Evolutionary conservation across 1,140 invertebrate species (phyloP).

Genomic region (Bombus difficillimus): DNA sequence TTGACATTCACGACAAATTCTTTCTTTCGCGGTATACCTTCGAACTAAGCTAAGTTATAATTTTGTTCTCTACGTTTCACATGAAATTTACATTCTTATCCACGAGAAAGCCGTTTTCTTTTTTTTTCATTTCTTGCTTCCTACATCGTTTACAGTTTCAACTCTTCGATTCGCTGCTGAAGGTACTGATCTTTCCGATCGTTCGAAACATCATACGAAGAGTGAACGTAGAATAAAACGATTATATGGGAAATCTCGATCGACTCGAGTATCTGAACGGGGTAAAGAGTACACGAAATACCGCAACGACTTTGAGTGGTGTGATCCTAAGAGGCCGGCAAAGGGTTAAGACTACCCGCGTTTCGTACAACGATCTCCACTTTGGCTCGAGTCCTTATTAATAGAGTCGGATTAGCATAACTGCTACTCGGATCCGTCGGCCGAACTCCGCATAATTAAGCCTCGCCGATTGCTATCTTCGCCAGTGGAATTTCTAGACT

Average conservation of each 20-base stretch:
- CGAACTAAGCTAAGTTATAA: not conserved
- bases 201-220: slow-evolving; percentile 44
- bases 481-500: slow-evolving; percentile 43
- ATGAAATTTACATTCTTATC: not conserved
- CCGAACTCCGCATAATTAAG: slow-evolving; percentile 71
- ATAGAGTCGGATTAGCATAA: slow-evolving; percentile 78
- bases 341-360: slow-evolving; percentile 69
- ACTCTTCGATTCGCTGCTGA: not conserved
- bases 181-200: slow-evolving; percentile 65
- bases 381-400: slow-evolving; percentile 75
- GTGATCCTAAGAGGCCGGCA: slow-evolving; percentile 69
- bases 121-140: not conserved
- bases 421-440: slow-evolving; percentile 66
- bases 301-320: slow-evolving; percentile 12
- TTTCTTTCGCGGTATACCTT: too few relatives aligned
- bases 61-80: not conserved
- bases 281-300: slow-evolving; percentile 52
- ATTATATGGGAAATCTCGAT: slow-evolving; percentile 76
- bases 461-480: slow-evolving; percentile 67
- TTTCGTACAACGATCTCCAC: slow-evolving; percentile 73
- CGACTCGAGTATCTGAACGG: slow-evolving; percentile 53
- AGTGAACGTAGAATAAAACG: slow-evolving; percentile 72
- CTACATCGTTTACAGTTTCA: not conserved
- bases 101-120: not conserved
- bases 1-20: too few relatives aligned